phyloP scores from a whole-genome alignment of 1,140 invertebrate genomes.

The Drosophila nannoptera region DNA sequence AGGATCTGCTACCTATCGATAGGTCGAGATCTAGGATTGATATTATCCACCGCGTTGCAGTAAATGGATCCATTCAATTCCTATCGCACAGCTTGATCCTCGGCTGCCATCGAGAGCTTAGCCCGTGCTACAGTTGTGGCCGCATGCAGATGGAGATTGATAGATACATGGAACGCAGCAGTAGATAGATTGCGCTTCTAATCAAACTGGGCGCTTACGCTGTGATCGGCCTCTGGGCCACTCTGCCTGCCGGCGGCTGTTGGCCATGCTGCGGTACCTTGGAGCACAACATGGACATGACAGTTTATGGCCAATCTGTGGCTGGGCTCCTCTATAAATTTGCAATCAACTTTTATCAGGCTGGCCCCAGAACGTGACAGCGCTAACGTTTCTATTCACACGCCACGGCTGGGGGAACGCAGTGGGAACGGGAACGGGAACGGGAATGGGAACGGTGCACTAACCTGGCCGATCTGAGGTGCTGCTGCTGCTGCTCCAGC shows the following conservation, averaged over 20 bases:
- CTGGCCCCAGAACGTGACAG: conserved; percentile 66
- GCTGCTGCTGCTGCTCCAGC: conserved; percentile 19
- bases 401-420: conserved; percentile 34
- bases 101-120: background rate
- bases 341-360: conserved; percentile 77
- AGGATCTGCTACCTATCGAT: no score
- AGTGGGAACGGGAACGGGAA: conserved; percentile 35
- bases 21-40: no score
- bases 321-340: conserved; percentile 67
- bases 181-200: conserved; percentile 31
- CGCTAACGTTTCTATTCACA: conserved; percentile 77
- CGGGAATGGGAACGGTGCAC: conserved; percentile 9
- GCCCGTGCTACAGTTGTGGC: background rate
- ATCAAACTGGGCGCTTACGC: conserved; percentile 38
- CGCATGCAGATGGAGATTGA: conserved; percentile 16
- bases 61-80: no score
- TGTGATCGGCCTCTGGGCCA: conserved; percentile 11
- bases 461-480: conserved; percentile 7
- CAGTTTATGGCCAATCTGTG: conserved; percentile 68
- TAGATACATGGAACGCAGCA: conserved; percentile 12
- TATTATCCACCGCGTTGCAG: no score
- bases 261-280: conserved; percentile 14
- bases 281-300: conserved; percentile 35
- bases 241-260: background rate
- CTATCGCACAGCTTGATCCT: background rate